Base-by-base conservation (phyloP, 2,797 vertebrate genomes). In the Pangasius djambal region DNA sequence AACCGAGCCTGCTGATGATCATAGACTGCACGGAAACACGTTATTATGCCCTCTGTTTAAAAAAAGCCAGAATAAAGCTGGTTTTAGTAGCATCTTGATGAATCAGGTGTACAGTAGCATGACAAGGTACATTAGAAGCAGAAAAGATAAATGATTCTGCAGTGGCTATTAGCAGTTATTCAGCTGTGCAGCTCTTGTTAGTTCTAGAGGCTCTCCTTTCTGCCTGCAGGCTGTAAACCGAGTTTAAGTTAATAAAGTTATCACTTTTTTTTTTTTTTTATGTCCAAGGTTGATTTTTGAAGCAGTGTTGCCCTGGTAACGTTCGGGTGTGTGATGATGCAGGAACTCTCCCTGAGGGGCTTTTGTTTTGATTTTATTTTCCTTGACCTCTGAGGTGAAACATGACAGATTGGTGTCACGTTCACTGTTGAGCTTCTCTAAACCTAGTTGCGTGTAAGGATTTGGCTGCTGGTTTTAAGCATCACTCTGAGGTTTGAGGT, bases 241-340 rank as follows among this genome's bases (percentile, higher is more conserved):
- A 70, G 72, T 85, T 85, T 85, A 78, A 78, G 72, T 55, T 50
- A 55, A 37, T 48, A 44, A 79, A 82, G 75, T 70, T n/a, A 20
- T 61, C 67, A 59, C 79, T 34, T 89, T 83, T 83, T 70, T 81
- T 25, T 75, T 40, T 40, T 40, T 44, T 44, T 44, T 44, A 48
- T 78, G 61, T 6, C 72, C 82, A 40, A 87, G 89, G 79, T 83
- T 82, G 85, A 20, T 61, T 52, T 89, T 87, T 87, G 83, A 72
- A 88, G 63, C 61, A 3, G n/a, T 18, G 89, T 88, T 90, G 74
- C 86, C 31, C 37, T 84, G 86, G 89, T 81, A 85, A 90, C n/a
- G 0, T 69, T 85, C 50, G 50, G 72, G 40, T 87, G 70, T 28
- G 37, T 25, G 37, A 78, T 61, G 86, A 69, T 87, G 81, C 89